Conservation (phyloP, 2,113 vertebrate genomes). For the Brienomyrus brachyistius region DNA sequence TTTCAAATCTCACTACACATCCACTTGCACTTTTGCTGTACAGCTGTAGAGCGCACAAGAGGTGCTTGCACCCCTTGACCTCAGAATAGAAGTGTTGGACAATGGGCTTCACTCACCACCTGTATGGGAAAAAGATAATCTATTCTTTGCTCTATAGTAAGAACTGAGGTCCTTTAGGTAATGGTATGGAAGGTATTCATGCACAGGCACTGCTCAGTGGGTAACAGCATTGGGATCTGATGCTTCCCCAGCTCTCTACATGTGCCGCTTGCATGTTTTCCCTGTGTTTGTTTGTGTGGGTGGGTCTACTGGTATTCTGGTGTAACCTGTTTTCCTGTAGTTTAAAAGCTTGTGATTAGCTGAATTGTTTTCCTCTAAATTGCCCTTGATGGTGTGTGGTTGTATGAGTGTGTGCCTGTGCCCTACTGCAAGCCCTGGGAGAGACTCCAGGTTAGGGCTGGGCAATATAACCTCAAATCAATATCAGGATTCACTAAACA, state of each 20-base stretch:
- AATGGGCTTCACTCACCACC: not conserved
- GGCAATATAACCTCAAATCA: too few species aligned
- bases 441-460: too few species aligned
- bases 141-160: not conserved
- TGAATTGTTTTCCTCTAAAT: not conserved
- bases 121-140: not conserved
- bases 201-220: not conserved
- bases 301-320: not conserved
- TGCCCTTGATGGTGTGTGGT: not conserved
- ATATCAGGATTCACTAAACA: too few species aligned
- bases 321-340: not conserved
- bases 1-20: not conserved
- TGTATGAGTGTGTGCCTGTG: too few species aligned
- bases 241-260: not conserved
- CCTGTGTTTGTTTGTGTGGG: not conserved
- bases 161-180: not conserved
- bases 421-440: too few species aligned
- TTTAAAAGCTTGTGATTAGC: not conserved
- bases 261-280: not conserved
- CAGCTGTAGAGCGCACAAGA: not conserved
- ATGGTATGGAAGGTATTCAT: not conserved
- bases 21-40: not conserved
- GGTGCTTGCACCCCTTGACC: not conserved
- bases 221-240: not conserved
- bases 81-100: not conserved